Percentiles rank a stretch among this genome's conserved stretches.
Conservation (phyloP, 2,888 invertebrate species). For the Drosophila subquinaria region DNA sequence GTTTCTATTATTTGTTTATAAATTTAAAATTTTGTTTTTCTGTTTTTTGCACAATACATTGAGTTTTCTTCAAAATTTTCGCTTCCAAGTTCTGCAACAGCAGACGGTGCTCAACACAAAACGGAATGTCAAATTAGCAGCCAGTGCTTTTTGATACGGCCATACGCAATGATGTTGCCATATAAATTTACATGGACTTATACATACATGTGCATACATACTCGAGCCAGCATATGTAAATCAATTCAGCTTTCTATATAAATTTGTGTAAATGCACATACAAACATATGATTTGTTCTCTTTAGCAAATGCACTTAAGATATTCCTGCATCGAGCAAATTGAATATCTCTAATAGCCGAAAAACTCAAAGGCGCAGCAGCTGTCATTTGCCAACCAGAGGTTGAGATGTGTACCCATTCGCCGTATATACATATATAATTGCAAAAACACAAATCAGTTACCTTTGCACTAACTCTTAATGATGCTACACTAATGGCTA, state of each 20-base stretch:
- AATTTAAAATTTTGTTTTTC: constrained; percentile 26
- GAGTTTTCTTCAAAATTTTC: constrained; percentile 36
- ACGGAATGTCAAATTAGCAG: constrained; percentile 69
- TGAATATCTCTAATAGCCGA: constrained; percentile 40
- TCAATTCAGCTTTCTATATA: constrained; percentile 38
- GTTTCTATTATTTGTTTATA: neutral
- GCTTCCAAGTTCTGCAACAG: constrained; percentile 46
- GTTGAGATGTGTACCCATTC: constrained; percentile 43
- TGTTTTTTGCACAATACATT: constrained; percentile 35
- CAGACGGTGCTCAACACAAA: constrained; percentile 59
- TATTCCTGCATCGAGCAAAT: constrained; percentile 34
- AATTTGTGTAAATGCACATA: constrained; percentile 22
- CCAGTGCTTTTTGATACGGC: constrained; percentile 60
- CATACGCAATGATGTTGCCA: constrained; percentile 72
- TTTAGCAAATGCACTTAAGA: constrained; percentile 28
- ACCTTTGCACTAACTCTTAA: constrained; percentile 74
- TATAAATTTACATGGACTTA: constrained; percentile 57
- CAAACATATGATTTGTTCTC: constrained; percentile 16
- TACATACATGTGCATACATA: constrained; percentile 38
- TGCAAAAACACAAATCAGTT: constrained; percentile 37
- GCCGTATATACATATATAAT: constrained; percentile 7
- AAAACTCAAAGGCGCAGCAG: constrained; percentile 61
- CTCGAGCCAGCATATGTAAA: constrained; percentile 19
- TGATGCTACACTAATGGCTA: constrained; percentile 70
- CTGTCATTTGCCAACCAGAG: constrained; percentile 59